These are phyloP conservation scores for Hylia prasina DNA, from an alignment of 2,113 vertebrate genomes.

Conservation along the genomic window DNA sequence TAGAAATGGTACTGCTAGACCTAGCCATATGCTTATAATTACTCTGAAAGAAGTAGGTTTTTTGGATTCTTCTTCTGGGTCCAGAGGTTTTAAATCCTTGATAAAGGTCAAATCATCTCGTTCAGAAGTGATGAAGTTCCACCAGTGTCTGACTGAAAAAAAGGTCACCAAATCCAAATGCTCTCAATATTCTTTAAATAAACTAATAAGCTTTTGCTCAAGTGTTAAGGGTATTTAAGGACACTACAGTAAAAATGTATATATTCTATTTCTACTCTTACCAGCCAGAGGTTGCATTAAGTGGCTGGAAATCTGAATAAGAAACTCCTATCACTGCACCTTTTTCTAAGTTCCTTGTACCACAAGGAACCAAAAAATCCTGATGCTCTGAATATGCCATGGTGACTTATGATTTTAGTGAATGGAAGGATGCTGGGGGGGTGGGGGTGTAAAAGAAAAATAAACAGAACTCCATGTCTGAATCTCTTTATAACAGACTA, in stretches of 20 bases:
- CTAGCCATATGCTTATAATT: not conserved
- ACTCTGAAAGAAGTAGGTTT: not conserved
- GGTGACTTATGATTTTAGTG: not conserved
- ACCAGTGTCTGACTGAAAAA: not conserved
- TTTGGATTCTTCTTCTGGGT: not conserved
- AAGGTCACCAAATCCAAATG: constrained; percentile 34
- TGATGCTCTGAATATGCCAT: not conserved
- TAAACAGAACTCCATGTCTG: not conserved
- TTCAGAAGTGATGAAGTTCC: not conserved
- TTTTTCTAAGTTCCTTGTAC: not conserved
- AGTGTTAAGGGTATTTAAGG: not conserved
- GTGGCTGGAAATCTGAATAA: not conserved
- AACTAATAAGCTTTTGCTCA: not conserved
- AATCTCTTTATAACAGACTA: not conserved
- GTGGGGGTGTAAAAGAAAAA: not conserved
- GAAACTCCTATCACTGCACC: not conserved
- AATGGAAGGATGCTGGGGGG: not conserved
- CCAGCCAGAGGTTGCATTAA: not conserved
- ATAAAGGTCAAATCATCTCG: constrained; percentile 32
- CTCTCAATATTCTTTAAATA: not conserved
- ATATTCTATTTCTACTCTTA: not conserved
- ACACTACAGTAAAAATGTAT: not conserved
- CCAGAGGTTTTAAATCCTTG: not conserved
- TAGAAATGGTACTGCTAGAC: not conserved
- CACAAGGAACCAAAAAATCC: not conserved